These are phyloP conservation scores for Cryptophagus acutangulus DNA, from an alignment of 2,888 invertebrate genomes.

Conservation along the genomic window DNA sequence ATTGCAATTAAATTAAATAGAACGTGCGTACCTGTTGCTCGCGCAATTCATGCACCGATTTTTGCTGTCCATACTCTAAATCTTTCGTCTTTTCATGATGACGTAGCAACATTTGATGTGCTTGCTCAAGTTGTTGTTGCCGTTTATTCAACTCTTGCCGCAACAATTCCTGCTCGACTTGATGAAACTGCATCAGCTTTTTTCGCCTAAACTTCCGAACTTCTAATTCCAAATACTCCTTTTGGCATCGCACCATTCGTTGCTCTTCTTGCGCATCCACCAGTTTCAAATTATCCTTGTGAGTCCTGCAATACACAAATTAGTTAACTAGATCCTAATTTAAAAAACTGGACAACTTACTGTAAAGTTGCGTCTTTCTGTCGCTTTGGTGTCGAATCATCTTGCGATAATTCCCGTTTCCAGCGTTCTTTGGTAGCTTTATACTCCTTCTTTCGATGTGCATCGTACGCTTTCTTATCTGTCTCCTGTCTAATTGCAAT, in stretches of 20 bases:
- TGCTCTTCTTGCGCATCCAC: constrained; percentile 89
- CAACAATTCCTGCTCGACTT: constrained; percentile 85
- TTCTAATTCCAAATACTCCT: constrained; percentile 87
- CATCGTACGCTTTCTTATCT: constrained; percentile 86
- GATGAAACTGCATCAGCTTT: constrained; percentile 80
- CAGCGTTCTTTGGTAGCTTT: constrained; percentile 93
- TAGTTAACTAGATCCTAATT: constrained; percentile 2
- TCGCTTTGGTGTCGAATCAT: constrained; percentile 86
- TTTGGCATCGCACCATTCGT: constrained; percentile 79
- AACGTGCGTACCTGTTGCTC: constrained; percentile 72
- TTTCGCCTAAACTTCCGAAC: constrained; percentile 87
- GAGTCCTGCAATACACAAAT: constrained; percentile 56
- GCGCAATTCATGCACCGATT: constrained; percentile 86
- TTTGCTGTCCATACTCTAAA: constrained; percentile 91
- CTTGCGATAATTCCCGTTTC: constrained; percentile 89
- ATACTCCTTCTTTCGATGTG: constrained; percentile 94
- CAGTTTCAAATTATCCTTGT: constrained; percentile 87
- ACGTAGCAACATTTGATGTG: constrained; percentile 86
- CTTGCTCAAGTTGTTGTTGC: constrained; percentile 91
- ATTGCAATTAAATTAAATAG: no score
- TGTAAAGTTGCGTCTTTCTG: constrained; percentile 87
- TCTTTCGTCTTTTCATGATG: constrained; percentile 98
- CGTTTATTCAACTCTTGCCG: constrained; percentile 91
- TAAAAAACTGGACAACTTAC: constrained; percentile 46
- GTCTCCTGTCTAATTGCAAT: constrained; percentile 84